A percentile compares a stretch with the other conserved stretches of the same genome.
These are phyloP conservation scores for Tupaia tana DNA, from an alignment of 2,113 vertebrate species.

Conservation along the genomic window DNA sequence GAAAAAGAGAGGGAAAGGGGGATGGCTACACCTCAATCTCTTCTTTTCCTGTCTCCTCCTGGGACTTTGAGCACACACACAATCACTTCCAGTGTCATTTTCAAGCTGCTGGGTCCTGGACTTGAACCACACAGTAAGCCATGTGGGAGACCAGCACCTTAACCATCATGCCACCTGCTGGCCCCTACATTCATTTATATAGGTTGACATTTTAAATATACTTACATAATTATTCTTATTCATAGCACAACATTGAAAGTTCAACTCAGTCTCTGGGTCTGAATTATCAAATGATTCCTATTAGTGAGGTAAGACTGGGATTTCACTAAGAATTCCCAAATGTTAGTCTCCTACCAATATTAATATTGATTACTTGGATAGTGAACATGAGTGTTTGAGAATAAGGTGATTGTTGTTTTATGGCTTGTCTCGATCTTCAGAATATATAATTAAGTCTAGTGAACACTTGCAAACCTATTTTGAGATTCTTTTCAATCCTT, in stretches of 20 bases:
- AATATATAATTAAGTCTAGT: neutral
- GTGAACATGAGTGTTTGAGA: neutral
- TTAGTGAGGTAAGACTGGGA: neutral
- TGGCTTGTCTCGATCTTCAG: neutral
- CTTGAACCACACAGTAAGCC: no score
- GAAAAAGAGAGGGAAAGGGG: no score
- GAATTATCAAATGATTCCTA: neutral
- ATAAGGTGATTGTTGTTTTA: neutral
- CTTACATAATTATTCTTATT: neutral
- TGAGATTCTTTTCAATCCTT: slow-evolving; percentile 8
- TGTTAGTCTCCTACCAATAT: neutral
- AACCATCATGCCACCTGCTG: no score
- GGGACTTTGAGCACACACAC: no score
- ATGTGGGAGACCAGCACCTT: no score
- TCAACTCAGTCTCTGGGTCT: neutral
- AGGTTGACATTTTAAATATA: neutral
- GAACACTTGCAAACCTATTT: neutral
- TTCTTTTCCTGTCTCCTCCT: no score
- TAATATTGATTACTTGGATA: neutral
- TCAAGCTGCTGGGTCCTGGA: no score
- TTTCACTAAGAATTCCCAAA: neutral
- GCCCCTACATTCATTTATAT: neutral
- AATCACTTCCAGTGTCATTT: no score
- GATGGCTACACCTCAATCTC: no score
- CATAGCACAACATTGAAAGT: neutral